These are phyloP conservation scores for Eupithecia pulchellata DNA, from an alignment of 2,888 invertebrate species.

Conservation along the genomic window DNA sequence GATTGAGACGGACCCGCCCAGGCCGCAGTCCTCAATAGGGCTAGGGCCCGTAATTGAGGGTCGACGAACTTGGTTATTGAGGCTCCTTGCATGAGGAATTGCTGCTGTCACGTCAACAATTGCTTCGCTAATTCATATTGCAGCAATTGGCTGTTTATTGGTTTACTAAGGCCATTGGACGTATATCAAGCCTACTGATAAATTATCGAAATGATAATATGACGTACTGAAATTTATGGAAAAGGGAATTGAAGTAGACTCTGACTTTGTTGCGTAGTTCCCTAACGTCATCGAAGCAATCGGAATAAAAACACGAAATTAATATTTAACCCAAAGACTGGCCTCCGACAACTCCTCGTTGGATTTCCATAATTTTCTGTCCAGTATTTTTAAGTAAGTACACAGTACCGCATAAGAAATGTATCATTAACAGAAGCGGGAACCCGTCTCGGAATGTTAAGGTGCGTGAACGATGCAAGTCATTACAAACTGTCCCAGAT, in stretches of 20 bases:
- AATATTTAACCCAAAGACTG: not conserved
- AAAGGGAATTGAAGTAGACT: not conserved
- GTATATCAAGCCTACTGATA: not conserved
- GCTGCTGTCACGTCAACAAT: conserved; percentile 57
- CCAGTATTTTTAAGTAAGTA: not conserved
- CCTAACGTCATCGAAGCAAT: not conserved
- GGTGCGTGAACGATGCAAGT: conserved; percentile 18
- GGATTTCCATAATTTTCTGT: not conserved
- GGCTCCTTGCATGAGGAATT: conserved; percentile 56
- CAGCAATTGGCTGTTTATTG: conserved; percentile 28
- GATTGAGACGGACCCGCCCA: conserved; percentile 63
- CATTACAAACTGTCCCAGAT: conserved; percentile 58
- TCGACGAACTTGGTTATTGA: conserved; percentile 66
- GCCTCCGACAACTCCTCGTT: not conserved
- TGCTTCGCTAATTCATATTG: conserved; percentile 41
- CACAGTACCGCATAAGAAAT: not conserved
- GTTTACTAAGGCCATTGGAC: conserved; percentile 6
- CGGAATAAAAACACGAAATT: not conserved
- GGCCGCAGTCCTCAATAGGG: conserved; percentile 66
- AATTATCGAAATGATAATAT: not conserved
- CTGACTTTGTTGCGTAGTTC: not conserved
- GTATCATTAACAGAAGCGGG: not conserved
- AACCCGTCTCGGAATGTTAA: not conserved
- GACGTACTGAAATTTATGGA: not conserved
- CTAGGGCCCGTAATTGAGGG: conserved; percentile 73